Evolutionary conservation across 2,797 vertebrate genomes (phyloP), one percentile per base, ranked within the genome.

Genomic region (Spheniscus humboldti): DNA sequence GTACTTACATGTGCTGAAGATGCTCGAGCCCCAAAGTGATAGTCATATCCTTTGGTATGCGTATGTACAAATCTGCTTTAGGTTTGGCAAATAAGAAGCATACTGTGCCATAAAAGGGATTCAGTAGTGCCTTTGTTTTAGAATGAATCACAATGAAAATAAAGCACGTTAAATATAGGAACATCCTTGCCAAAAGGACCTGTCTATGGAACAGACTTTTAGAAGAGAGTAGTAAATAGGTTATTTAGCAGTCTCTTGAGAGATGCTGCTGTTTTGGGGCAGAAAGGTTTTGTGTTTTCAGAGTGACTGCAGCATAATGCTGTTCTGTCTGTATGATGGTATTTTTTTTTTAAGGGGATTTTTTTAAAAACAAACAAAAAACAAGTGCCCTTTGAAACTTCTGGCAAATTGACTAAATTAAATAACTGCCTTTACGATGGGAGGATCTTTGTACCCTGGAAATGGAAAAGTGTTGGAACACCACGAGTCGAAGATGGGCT

Each of bases 371-470:
- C 39, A 30, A n/a, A 39, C 45, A 30, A n/a, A 57, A 77, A 93
- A 11, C 52, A 50, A 88, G 20, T 62, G 22, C 68, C 56, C 78
- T 88, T 90, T 76, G 88, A 82, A 82, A 85, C 71, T 53, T 73
- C 19, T 50, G 72, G 78, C 86, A 86, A 64, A 64, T 57, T 25
- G 64, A 39, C 67, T 81, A 28, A 37, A 73, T 90, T 69, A 68
- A 92, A 59, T 84, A 86, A 60, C 48, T 63, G 7, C 45, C 8
- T 76, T 85, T 74, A 28, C 13, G 7, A 17, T 2, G 68, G 45
- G 59, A 73, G 16, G 57, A 83, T 86, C 82, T 95, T 78, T 86
- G 62, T 86, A 57, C 66, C 19, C 31, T 95, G 88, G 22, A 76
- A 81, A 28, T 55, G 43, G 68, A 31, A 25, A 39, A 59, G 33